Evolutionary conservation across 1,140 invertebrate species (phyloP).

Genomic region (Lasioglossum baleicum): DNA sequence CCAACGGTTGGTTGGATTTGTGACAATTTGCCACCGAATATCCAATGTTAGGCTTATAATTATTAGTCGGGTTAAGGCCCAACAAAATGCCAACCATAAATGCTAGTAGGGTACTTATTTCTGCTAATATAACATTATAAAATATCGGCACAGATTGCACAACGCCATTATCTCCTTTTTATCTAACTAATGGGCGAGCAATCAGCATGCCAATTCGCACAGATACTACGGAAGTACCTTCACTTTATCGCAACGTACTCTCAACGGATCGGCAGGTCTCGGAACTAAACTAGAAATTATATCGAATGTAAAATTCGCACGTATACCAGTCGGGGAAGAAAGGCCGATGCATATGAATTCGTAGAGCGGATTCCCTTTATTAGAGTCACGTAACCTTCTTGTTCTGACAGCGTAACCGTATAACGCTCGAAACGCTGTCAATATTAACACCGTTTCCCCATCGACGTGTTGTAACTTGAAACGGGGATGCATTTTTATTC

Average conservation of each 20-base stretch:
- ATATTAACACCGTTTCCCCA: constrained; percentile 35
- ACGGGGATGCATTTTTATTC: constrained; percentile 27
- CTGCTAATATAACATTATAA: no score
- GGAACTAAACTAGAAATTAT: not conserved
- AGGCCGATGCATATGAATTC: not conserved
- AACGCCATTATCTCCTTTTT: no score
- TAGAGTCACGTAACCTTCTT: constrained; percentile 36
- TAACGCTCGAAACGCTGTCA: constrained; percentile 22
- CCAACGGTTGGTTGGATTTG: no score
- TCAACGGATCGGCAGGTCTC: not conserved
- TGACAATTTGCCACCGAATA: no score
- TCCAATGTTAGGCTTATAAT: no score
- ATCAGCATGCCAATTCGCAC: not conserved
- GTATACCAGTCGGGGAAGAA: not conserved
- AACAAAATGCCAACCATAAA: no score
- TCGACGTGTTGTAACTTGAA: constrained; percentile 31
- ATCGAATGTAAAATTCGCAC: not conserved
- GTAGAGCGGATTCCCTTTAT: constrained; percentile 32
- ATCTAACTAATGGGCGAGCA: no score
- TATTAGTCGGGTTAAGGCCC: no score
- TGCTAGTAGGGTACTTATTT: no score
- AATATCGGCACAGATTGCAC: no score
- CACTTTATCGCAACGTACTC: not conserved
- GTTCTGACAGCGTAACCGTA: not conserved
- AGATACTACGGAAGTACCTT: not conserved